Base-by-base conservation (phyloP, 2,797 vertebrate genomes). In the Tragelaphus eurycerus region DNA sequence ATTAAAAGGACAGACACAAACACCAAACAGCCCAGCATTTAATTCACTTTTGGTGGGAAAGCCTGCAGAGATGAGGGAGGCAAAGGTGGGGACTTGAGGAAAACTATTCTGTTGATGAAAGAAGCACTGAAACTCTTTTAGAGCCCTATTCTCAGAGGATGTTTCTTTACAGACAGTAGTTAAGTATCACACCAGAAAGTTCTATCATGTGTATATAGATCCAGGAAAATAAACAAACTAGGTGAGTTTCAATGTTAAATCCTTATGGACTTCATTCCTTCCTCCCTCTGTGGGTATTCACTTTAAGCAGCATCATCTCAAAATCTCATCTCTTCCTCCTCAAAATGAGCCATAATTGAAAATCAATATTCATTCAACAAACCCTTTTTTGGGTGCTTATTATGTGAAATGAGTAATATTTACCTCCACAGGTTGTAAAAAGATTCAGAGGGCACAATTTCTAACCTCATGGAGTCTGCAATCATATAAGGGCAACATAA, bases 321-420 rank as follows among this genome's bases (percentile, higher is more conserved):
- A 93, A 57, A 71, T 89, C 21, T 82, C 89, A 6, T 27, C 55
- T 19, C 34, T 94, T 84, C 7, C 48, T 84, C n/a, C 57, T 96
- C 29, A 60, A 87, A 98, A 57, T 93, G 54, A 93, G 29, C 25
- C 76, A 88, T 64, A 86, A 91, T 54, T 16, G 23, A 86, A 93
- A 89, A 92, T 94, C 46, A 74, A 55, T 96, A 90, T 89, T 86
- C 11, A 0, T 55, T 92, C 6, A 7, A 48, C 29, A 85, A 93
- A 50, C 23, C 62, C 13, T 8, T 71, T 79, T 90, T 64, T 71
- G 71, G 82, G 12, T 46, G 55, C 25, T 93, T 87, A 92, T 59
- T 90, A 76, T 88, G 50, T 94, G 67, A 88, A 93, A 83, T 71
- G 34, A n/a, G 87, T 76, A 85, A 74, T 89, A 60, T 27, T 34